Percentiles rank a stretch among this genome's conserved stretches.
Evolutionary conservation across 2,888 invertebrate genomes (phyloP).

Genomic region (Melolontha melolontha): DNA sequence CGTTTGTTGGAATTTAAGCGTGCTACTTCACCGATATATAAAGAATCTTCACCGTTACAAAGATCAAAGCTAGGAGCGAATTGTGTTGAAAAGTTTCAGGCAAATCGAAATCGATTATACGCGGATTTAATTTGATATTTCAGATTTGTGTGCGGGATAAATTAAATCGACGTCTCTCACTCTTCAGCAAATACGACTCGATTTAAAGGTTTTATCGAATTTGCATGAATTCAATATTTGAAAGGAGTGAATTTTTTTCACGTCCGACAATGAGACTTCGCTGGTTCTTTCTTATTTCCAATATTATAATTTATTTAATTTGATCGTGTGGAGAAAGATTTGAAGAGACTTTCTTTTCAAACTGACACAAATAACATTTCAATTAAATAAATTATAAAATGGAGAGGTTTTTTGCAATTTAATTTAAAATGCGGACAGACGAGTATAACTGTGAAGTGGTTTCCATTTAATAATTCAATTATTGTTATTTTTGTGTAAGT

Average conservation of each 20-base stretch:
- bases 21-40: conserved; percentile 1
- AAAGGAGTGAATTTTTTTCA: neutral
- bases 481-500: too few relatives aligned
- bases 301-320: too few relatives aligned
- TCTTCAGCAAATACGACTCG: conserved; percentile 16
- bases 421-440: too few relatives aligned
- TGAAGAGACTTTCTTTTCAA: neutral
- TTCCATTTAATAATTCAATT: too few relatives aligned
- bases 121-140: conserved; percentile 31
- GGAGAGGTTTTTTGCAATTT: neutral
- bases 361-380: too few relatives aligned
- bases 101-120: conserved; percentile 33
- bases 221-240: conserved; percentile 29
- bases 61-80: conserved; percentile 20
- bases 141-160: conserved; percentile 28
- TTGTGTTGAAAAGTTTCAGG: conserved; percentile 18
- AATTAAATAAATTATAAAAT: neutral
- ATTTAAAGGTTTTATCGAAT: conserved; percentile 8
- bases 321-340: neutral
- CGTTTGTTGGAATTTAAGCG: neutral
- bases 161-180: conserved; percentile 32
- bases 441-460: too few relatives aligned
- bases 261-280: neutral
- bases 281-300: neutral
- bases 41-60: neutral